phyloP scores from a whole-genome alignment of 2,888 invertebrate species.

The Nezara viridula region DNA sequence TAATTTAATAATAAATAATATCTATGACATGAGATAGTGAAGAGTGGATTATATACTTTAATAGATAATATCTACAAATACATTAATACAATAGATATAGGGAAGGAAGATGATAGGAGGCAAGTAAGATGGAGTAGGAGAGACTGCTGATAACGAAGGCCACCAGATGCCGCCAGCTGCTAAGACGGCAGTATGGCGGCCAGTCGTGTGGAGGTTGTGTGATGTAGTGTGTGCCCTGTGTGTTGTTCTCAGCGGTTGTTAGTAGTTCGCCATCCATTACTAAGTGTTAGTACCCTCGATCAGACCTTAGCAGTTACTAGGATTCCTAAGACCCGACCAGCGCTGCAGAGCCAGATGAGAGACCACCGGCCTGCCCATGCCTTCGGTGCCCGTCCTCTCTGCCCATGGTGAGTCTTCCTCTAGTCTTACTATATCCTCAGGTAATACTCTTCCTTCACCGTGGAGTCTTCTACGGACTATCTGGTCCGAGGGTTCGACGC shows the following conservation, averaged over 20 bases:
- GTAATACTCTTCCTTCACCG: background rate
- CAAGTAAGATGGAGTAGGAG: slow-evolving; percentile 25
- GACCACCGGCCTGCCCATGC: background rate
- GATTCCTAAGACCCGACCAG: background rate
- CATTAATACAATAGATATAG: background rate
- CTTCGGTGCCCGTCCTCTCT: background rate
- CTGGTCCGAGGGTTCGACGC: background rate
- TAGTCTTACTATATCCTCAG: background rate
- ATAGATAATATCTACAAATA: background rate
- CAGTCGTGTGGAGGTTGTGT: slow-evolving; percentile 24
- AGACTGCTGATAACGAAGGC: background rate
- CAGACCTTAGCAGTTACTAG: background rate
- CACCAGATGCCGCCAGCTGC: slow-evolving; percentile 38
- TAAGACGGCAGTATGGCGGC: slow-evolving; percentile 31
- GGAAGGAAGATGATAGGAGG: background rate
- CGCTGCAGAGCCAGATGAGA: background rate
- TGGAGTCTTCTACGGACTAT: background rate
- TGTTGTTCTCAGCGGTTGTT: background rate
- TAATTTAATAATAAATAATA: background rate
- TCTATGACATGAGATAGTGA: background rate
- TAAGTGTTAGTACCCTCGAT: background rate
- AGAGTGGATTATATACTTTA: background rate
- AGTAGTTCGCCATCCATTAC: background rate
- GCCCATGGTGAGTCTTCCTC: slow-evolving; percentile 15
- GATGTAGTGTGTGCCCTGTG: background rate